Evolutionary conservation across 2,888 invertebrate genomes (phyloP).

Genomic region (Cactoblastis cactorum): DNA sequence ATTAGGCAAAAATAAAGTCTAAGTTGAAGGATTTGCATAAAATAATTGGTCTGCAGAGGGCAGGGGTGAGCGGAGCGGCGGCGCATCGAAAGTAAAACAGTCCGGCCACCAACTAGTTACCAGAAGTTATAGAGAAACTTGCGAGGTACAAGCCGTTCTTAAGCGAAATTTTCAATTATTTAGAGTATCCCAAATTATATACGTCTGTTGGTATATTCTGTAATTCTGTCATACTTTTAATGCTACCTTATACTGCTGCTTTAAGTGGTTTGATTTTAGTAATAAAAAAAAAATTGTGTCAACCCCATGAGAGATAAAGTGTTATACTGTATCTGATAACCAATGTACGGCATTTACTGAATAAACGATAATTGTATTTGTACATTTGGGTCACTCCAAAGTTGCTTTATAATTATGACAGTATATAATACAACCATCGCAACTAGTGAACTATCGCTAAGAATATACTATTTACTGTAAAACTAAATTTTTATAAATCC

Average conservation of each 20-base stretch:
- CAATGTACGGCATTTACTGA: no score
- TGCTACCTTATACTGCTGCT: not conserved
- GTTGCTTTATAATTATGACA: no score
- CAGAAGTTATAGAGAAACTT: slow-evolving; percentile 5
- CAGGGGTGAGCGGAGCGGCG: not conserved
- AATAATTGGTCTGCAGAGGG: slow-evolving; percentile 27
- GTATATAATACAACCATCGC: no score
- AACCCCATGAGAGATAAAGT: no score
- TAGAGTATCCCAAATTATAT: slow-evolving; percentile 3
- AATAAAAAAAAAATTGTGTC: no score
- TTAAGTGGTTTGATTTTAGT: not conserved
- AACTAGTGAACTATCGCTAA: no score
- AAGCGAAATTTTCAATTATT: slow-evolving; percentile 7
- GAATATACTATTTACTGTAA: no score
- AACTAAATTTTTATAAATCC: no score
- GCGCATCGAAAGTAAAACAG: slow-evolving; percentile 11
- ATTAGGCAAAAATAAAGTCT: slow-evolving; percentile 25
- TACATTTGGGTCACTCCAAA: no score
- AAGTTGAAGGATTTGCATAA: slow-evolving; percentile 28
- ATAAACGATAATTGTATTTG: no score
- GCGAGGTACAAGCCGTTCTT: not conserved
- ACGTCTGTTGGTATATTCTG: not conserved
- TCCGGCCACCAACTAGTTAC: slow-evolving; percentile 3
- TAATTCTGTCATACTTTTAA: not conserved
- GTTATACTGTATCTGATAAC: no score